These are phyloP conservation scores for Episyrphus balteatus DNA, from an alignment of 1,140 invertebrate genomes.

Conservation along the genomic window DNA sequence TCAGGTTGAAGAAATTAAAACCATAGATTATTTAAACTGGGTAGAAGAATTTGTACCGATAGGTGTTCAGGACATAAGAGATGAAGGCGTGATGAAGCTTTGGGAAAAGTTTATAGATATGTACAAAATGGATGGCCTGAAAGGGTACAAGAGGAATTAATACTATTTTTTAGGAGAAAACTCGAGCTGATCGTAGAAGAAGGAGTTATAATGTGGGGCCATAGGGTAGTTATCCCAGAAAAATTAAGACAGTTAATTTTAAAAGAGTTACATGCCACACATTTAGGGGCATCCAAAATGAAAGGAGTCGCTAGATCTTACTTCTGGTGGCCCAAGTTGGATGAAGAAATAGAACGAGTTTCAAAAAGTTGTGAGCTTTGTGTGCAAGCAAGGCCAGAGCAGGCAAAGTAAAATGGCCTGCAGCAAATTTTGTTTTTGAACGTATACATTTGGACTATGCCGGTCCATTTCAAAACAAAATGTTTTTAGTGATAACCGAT, in stretches of 20 bases:
- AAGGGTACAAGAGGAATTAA: neutral
- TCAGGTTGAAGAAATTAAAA: neutral
- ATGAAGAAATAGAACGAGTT: slow-evolving; percentile 26
- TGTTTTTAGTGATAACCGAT: slow-evolving; percentile 3
- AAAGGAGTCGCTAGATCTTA: slow-evolving; percentile 32
- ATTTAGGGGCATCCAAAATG: slow-evolving; percentile 34
- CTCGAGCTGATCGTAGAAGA: slow-evolving; percentile 1
- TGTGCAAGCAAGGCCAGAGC: slow-evolving; percentile 4
- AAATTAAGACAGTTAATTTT: slow-evolving; percentile 20
- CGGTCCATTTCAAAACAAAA: slow-evolving; percentile 4
- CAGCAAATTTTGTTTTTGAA: neutral
- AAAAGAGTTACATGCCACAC: slow-evolving; percentile 30
- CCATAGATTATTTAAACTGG: neutral
- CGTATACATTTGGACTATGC: slow-evolving; percentile 8
- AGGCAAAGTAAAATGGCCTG: slow-evolving; percentile 15
- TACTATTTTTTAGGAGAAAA: neutral
- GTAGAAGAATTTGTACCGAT: neutral
- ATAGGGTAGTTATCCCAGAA: slow-evolving; percentile 27
- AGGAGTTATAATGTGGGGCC: slow-evolving; percentile 9
- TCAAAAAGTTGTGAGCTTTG: slow-evolving; percentile 12
- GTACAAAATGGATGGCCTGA: too few relatives aligned
- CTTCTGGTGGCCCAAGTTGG: slow-evolving; percentile 33
- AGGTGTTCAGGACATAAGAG: neutral
- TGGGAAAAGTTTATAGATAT: too few relatives aligned
- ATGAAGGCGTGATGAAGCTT: neutral